Evolutionary conservation across 2,113 vertebrate genomes (phyloP), one percentile per base, ranked within the genome.

Genomic region (Myanophis thanlyinensis): DNA sequence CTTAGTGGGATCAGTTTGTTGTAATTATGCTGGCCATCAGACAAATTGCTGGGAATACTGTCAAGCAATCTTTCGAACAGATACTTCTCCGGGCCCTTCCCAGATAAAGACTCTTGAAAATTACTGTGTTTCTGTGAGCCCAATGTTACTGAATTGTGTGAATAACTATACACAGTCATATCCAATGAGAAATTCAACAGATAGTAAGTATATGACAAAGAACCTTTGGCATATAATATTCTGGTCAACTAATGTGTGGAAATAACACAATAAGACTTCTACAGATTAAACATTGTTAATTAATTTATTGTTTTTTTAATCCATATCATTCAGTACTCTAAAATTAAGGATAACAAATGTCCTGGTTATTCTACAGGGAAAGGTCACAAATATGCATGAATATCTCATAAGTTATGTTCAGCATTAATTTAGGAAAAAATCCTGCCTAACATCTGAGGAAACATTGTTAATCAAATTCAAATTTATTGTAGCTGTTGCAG

Each of bases 41-140:
- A 99, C 99, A 27, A 99, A 98, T 97, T 99, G 99, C 91, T 97
- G 99, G 44, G 99, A 99, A 88, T 99, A 99, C 95, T 99, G 99
- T 95, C 99, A 99, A 97, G 99, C 99, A 89, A 99, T 99, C 97
- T 99, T 99, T 97, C 98, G 99, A 95, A 99, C 99, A 8, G 99
- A 99, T 97, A 99, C 99, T 0, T 99, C 99, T 73, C 99, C 99
- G 91, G 99, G 98, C 1, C 98, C 98, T 23, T 99, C 99, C 51
- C 99, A 99, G 96, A 99, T 99, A 96, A 99, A 98, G 94, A 98
- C 99, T 1, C 98, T 99, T 95, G 99, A 98, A 95, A 99, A 98
- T 92, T 99, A 99, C 95, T 99, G 99, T 95, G 98, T 98, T 40
- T 98, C 98, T 85, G 97, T 99, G 94, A 99, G 99, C 80, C 97